phyloP scores from a whole-genome alignment of 2,888 invertebrate species.

The Andrena hattorfiana region DNA sequence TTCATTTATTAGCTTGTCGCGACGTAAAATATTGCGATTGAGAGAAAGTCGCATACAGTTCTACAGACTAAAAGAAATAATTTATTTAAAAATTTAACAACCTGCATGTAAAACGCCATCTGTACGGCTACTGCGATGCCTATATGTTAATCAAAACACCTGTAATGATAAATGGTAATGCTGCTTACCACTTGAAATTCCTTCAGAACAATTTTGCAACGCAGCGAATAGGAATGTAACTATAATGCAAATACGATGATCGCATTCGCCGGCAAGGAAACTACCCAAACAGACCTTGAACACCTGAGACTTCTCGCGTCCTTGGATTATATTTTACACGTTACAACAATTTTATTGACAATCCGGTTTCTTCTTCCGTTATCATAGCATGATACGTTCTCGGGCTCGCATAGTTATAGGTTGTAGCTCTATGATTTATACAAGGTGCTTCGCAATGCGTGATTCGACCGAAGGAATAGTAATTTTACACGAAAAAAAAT shows the following conservation, averaged over 20 bases:
- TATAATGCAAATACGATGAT: slow-evolving; percentile 14
- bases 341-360: slow-evolving; percentile 24
- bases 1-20: too few species aligned
- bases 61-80: too few species aligned
- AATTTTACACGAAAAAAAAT: too few species aligned
- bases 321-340: slow-evolving; percentile 34
- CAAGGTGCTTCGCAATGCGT: not conserved
- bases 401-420: not conserved
- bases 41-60: too few species aligned
- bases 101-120: too few species aligned
- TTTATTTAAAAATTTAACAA: too few species aligned
- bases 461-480: not conserved
- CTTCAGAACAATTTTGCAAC: not conserved
- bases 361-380: slow-evolving; percentile 42
- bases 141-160: too few species aligned
- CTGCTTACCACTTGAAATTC: not conserved
- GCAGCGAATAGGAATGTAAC: not conserved
- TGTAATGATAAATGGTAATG: too few species aligned
- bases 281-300: slow-evolving; percentile 23
- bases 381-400: slow-evolving; percentile 9
- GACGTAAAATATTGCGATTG: too few species aligned
- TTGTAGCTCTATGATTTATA: slow-evolving; percentile 15
- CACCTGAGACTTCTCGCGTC: slow-evolving; percentile 7
- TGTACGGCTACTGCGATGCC: too few species aligned
- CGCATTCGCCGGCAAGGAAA: slow-evolving; percentile 5